A percentile compares a stretch with the other conserved stretches of the same genome.
Conservation (phyloP, 2,797 vertebrate genomes). For the Ptychadena robeensis region DNA sequence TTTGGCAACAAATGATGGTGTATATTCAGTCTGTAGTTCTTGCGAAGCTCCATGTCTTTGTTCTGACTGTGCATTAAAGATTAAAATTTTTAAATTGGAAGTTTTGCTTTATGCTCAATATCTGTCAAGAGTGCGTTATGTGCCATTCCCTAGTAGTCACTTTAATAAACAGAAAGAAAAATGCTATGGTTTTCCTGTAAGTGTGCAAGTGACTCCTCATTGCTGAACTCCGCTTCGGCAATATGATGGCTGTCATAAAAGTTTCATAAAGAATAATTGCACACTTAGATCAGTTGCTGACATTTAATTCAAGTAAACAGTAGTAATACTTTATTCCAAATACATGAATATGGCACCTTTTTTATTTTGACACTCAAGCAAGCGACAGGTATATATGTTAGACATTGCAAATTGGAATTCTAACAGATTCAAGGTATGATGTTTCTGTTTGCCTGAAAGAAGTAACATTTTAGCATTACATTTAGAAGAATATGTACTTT, state of each 20-base stretch:
- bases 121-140: conserved; percentile 61
- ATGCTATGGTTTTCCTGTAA: conserved; percentile 20
- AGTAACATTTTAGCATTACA: not conserved
- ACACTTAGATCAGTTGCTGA: conserved; percentile 2
- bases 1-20: conserved; percentile 61
- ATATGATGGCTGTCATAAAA: conserved; percentile 48
- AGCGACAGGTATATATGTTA: not conserved
- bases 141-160: conserved; percentile 44
- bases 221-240: conserved; percentile 12
- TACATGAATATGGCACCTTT: not conserved
- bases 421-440: not conserved
- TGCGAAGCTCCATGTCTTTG: conserved; percentile 61
- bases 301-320: conserved; percentile 23
- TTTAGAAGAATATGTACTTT: not conserved
- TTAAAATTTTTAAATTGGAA: conserved; percentile 66
- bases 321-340: not conserved
- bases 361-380: not conserved
- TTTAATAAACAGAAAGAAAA: conserved; percentile 46
- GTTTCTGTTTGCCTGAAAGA: not conserved
- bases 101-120: conserved; percentile 61
- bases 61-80: conserved; percentile 65
- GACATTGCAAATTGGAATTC: too few species aligned
- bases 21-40: conserved; percentile 34
- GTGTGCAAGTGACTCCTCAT: not conserved
- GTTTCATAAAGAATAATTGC: conserved; percentile 30